phyloP scores from a whole-genome alignment of 2,113 vertebrate genomes.

The Rana temporaria region DNA sequence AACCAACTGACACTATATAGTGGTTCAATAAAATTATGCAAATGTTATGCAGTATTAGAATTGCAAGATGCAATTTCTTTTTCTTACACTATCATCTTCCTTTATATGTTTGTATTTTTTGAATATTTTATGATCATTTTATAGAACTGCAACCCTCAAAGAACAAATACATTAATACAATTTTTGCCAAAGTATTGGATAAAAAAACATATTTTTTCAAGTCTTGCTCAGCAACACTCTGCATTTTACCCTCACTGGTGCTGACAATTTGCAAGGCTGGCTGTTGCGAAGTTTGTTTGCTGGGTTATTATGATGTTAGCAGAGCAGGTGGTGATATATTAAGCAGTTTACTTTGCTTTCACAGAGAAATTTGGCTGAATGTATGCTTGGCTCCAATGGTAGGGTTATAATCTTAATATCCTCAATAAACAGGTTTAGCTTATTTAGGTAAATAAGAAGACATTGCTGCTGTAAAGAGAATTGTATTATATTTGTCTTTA shows the following conservation, averaged over 20 bases:
- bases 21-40: no score
- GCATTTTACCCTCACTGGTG: not conserved
- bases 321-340: not conserved
- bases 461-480: not conserved
- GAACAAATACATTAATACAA: constrained; percentile 6
- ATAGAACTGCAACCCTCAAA: not conserved
- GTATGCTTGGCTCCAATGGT: not conserved
- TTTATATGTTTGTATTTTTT: no score
- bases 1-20: no score
- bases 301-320: constrained; percentile 4
- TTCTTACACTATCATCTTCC: no score
- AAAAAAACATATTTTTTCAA: not conserved
- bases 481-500: not conserved
- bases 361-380: not conserved
- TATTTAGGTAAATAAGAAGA: constrained; percentile 1
- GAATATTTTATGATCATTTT: not conserved
- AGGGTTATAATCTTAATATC: not conserved
- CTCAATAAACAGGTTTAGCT: not conserved
- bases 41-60: no score
- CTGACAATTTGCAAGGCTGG: not conserved
- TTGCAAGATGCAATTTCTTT: no score
- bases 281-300: not conserved
- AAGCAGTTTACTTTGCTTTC: not conserved
- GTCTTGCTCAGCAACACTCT: not conserved
- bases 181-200: not conserved